Base-by-base conservation (phyloP, 2,113 vertebrate species). In the Halichoerus grypus region DNA sequence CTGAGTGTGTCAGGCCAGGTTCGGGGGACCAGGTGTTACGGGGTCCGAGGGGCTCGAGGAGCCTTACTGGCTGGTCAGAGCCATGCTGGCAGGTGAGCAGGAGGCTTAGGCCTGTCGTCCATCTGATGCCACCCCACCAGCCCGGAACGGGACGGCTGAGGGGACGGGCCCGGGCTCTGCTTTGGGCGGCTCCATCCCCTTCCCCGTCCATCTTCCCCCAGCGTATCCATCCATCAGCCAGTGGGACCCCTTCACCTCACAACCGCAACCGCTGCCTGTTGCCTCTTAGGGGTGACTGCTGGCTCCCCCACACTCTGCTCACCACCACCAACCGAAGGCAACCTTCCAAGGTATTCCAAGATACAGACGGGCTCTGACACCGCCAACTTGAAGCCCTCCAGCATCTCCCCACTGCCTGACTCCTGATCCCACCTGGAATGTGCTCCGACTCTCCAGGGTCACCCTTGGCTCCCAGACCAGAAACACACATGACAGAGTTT, bases 391-490 rank as follows among this genome's bases (percentile, higher is more conserved):
- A 65, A 26, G 1, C n/a, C 42, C 6, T 36, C n/a, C 51, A 13
- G 28, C 76, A 4, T 22, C 57, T 49, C 15, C 19, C 14, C 8
- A 3, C 39, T 11, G 31, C 53, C 36, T 1, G 26, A 77, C n/a
- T 76, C 67, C 59, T 36, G 10, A 16, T 26, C 72, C 22, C 19
- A 16, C 0, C 31, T 31, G 51, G 65, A 55, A 19, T 28, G 39
- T 6, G 1, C 51, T 87, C 19, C 2, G 0, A 39, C 6, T 28
- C 63, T 16, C 31, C 31, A 8, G 72, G 0, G 10, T 57, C 61
- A 6, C 42, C n/a, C 53, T 10, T 3, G 1, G 61, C 42, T 63
- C 46, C 22, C 21, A 26, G 8, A 1, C 16, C 0, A 0, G 1
- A 4, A 4, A 16, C 33, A 42, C 1, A 11, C 31, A 8, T 4